These are phyloP conservation scores for Elephas maximus DNA, from an alignment of 2,113 vertebrate species.

Conservation along the genomic window DNA sequence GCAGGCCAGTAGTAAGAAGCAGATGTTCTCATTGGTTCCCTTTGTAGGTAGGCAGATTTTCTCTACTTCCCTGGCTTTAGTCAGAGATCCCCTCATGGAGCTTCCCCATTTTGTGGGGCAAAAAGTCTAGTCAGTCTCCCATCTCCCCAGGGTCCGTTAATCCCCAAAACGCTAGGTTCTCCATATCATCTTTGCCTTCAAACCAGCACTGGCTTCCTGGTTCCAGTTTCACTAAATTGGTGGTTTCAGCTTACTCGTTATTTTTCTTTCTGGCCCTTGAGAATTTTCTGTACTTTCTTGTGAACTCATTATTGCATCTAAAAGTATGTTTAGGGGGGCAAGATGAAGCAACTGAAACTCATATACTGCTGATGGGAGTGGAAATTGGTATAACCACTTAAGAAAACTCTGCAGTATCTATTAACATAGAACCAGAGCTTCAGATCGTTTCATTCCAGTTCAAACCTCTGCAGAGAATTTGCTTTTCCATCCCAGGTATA, in stretches of 20 bases:
- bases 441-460: no score
- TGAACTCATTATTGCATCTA: background rate
- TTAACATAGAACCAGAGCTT: background rate
- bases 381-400: background rate
- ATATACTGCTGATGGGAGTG: background rate
- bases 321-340: slow-evolving; percentile 13
- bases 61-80: background rate
- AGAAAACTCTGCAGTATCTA: background rate
- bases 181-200: background rate
- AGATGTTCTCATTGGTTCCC: background rate
- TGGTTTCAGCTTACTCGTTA: slow-evolving; percentile 9
- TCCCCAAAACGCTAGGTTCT: background rate
- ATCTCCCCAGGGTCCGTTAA: background rate
- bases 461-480: no score
- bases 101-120: background rate
- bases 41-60: background rate
- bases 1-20: background rate
- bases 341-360: background rate
- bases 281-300: background rate
- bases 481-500: no score
- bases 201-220: background rate
- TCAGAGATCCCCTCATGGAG: background rate
- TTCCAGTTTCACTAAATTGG: slow-evolving; percentile 16
- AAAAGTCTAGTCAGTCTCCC: background rate
- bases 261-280: slow-evolving; percentile 10